phyloP scores from a whole-genome alignment of 2,888 invertebrate species.

The Hirudinaria manillensis region DNA sequence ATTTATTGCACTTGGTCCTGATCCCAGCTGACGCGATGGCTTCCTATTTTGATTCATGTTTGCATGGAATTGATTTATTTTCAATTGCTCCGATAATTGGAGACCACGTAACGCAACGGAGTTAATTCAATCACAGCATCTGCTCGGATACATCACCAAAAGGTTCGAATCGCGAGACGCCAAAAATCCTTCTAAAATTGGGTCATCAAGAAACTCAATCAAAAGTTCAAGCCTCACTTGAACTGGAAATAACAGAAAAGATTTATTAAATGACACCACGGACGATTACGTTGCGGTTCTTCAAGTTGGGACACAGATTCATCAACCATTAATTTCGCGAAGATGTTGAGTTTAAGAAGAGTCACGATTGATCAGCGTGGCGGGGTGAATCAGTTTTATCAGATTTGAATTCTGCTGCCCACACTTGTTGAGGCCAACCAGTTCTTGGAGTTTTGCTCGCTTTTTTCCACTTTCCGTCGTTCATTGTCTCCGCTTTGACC shows the following conservation, averaged over 20 bases:
- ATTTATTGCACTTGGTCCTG: neutral
- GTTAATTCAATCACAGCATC: neutral
- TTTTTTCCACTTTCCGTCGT: neutral
- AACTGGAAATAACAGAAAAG: neutral
- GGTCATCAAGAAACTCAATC: too few species aligned
- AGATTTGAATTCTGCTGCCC: slow-evolving; percentile 67
- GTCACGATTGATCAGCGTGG: neutral
- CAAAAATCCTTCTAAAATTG: too few species aligned
- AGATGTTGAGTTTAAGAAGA: neutral
- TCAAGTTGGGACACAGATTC: neutral
- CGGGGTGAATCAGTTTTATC: neutral
- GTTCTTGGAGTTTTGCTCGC: slow-evolving; percentile 72
- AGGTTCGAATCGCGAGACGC: too few species aligned
- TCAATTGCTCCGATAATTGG: neutral
- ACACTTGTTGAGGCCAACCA: slow-evolving; percentile 96
- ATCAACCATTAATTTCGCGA: neutral
- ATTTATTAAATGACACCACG: slow-evolving; percentile 1
- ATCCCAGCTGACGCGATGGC: slow-evolving; percentile 1
- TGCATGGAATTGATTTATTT: neutral
- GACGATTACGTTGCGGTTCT: too few species aligned
- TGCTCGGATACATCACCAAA: neutral
- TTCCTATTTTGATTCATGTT: neutral
- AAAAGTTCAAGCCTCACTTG: too few species aligned
- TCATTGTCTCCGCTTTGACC: slow-evolving; percentile 28
- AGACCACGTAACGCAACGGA: neutral